Percentiles rank a stretch among this genome's conserved stretches.
Evolutionary conservation across 2,797 vertebrate species (phyloP).

Genomic region (Anniella stebbinsi): DNA sequence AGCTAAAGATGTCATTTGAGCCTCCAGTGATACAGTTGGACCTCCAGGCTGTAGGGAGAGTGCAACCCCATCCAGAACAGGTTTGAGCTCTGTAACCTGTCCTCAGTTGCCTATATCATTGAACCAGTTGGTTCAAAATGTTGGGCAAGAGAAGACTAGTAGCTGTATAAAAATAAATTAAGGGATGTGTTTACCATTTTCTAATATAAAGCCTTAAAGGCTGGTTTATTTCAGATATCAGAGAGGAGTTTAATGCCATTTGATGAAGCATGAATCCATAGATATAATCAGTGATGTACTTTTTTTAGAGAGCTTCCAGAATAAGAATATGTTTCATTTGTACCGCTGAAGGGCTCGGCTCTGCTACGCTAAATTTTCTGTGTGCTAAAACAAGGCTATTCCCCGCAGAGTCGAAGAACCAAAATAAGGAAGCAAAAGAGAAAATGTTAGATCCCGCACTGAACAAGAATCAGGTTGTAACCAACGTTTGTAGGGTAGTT

Average conservation of each 20-base stretch:
- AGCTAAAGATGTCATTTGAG: not conserved
- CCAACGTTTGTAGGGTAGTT: constrained; percentile 53
- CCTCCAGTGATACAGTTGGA: not conserved
- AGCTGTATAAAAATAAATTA: not conserved
- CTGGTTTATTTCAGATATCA: constrained; percentile 24
- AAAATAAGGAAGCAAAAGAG: constrained; percentile 43
- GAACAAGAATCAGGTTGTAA: constrained; percentile 61
- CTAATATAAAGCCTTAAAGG: not conserved
- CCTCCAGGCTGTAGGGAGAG: not conserved
- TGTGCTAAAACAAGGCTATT: constrained; percentile 37
- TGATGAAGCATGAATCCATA: constrained; percentile 52
- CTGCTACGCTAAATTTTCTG: constrained; percentile 21
- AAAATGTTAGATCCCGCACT: constrained; percentile 62
- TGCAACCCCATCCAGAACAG: not conserved
- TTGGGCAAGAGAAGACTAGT: too few species aligned
- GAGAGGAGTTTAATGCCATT: constrained; percentile 51
- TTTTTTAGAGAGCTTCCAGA: not conserved
- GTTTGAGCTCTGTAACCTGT: not conserved
- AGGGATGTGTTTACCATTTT: not conserved
- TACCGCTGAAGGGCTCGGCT: constrained; percentile 55
- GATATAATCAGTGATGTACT: constrained; percentile 34
- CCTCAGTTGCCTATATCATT: not conserved
- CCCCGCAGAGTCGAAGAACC: constrained; percentile 45
- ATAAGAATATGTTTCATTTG: constrained; percentile 62
- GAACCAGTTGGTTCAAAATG: not conserved